A percentile compares a stretch with the other conserved stretches of the same genome.
phyloP scores from a whole-genome alignment of 2,888 invertebrate species.

The Cantharis rufa region DNA sequence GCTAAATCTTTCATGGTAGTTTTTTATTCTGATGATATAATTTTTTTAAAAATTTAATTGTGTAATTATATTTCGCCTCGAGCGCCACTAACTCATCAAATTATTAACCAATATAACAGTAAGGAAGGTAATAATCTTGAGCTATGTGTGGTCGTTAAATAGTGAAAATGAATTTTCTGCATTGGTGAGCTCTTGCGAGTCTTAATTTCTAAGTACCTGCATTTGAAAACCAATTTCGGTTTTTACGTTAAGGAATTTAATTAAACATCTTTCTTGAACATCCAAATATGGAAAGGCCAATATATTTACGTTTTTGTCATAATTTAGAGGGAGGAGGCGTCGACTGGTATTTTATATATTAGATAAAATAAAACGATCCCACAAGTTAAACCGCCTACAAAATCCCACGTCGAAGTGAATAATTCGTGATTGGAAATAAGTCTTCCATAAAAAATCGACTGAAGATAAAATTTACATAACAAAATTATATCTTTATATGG shows the following conservation, averaged over 20 bases:
- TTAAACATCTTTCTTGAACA: neutral
- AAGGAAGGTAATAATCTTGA: neutral
- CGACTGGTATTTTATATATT: neutral
- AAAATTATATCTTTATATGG: neutral
- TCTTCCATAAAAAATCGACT: neutral
- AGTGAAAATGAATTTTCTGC: neutral
- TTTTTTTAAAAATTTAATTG: neutral
- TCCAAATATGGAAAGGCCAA: neutral
- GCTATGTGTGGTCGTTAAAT: neutral
- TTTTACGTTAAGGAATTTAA: neutral
- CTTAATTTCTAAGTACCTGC: neutral
- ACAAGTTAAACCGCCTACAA: neutral
- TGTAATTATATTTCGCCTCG: neutral
- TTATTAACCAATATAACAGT: neutral
- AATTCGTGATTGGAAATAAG: constrained; percentile 5
- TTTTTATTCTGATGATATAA: neutral
- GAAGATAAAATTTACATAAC: neutral
- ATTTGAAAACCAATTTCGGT: neutral
- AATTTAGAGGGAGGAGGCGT: neutral
- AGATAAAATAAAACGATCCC: neutral
- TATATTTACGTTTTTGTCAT: neutral
- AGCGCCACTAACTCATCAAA: neutral
- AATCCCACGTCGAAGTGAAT: constrained; percentile 2
- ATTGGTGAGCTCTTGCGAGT: neutral
- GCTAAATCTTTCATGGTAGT: too few species aligned